phyloP scores from a whole-genome alignment of 2,113 vertebrate genomes.

The Pitta sordida region DNA sequence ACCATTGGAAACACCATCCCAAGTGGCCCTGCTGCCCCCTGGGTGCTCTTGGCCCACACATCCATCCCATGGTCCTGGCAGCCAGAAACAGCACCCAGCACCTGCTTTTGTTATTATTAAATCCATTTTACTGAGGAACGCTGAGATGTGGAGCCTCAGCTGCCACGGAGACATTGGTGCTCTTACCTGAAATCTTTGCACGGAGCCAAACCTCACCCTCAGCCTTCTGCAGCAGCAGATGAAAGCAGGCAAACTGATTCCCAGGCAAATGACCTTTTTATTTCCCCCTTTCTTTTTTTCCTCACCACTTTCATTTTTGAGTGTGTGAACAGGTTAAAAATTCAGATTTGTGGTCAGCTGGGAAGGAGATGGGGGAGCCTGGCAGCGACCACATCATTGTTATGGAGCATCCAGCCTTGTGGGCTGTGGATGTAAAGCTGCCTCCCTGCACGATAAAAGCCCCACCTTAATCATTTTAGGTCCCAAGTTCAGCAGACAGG shows the following conservation, averaged over 20 bases:
- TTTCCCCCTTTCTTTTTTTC: neutral
- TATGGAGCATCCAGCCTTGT: conserved; percentile 12
- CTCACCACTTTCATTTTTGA: neutral
- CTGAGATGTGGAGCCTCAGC: neutral
- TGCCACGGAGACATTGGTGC: neutral
- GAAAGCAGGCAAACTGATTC: neutral
- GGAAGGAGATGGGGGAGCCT: neutral
- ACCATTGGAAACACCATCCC: fast-evolving
- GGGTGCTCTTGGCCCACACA: neutral
- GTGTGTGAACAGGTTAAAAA: neutral
- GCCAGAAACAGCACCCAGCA: neutral
- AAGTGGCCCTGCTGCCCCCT: no score
- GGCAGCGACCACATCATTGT: neutral
- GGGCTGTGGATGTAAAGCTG: conserved; percentile 47
- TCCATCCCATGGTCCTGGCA: neutral
- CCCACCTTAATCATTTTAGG: conserved; percentile 62
- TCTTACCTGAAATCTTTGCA: neutral
- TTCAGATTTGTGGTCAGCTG: neutral
- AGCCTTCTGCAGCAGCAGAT: neutral
- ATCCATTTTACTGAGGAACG: neutral
- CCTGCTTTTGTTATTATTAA: neutral
- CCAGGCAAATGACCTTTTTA: neutral
- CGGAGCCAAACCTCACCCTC: neutral
- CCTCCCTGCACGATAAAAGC: conserved; percentile 45
- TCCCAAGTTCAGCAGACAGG: conserved; percentile 61